These are phyloP conservation scores for Macropis europaea DNA, from an alignment of 2,888 invertebrate genomes.

Conservation along the genomic window DNA sequence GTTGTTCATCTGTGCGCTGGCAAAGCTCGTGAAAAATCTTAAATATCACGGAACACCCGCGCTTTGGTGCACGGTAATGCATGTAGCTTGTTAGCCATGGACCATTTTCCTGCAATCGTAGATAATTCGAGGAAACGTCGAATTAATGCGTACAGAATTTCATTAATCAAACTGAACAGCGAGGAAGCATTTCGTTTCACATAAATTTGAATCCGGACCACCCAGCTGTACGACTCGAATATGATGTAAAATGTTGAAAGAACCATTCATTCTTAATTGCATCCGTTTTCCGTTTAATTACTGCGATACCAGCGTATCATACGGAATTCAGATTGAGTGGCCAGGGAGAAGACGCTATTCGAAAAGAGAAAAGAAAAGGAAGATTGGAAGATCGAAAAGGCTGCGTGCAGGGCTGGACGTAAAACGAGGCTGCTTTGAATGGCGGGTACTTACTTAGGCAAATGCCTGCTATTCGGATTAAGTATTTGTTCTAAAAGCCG, in stretches of 20 bases:
- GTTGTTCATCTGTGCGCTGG: conserved; percentile 44
- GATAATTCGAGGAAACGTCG: neutral
- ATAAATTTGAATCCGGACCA: too few species aligned
- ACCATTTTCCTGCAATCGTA: neutral
- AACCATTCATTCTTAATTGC: conserved; percentile 2
- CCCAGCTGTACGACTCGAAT: neutral
- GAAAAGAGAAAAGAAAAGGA: conserved; percentile 39
- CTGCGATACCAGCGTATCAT: neutral
- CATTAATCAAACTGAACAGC: neutral
- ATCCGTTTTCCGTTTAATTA: conserved; percentile 15
- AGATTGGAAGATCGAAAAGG: conserved; percentile 41
- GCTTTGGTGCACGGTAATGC: conserved; percentile 4
- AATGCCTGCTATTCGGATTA: conserved; percentile 78
- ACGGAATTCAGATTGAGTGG: conserved; percentile 38
- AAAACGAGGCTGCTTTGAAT: conserved; percentile 74
- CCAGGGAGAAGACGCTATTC: conserved; percentile 31
- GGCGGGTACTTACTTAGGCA: conserved; percentile 77
- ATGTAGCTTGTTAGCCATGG: conserved; percentile 4
- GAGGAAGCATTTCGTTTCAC: too few species aligned
- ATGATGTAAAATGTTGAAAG: neutral
- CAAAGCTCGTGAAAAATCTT: conserved; percentile 48
- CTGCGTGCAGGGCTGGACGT: conserved; percentile 59
- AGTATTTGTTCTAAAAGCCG: conserved; percentile 78
- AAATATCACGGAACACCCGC: conserved; percentile 49
- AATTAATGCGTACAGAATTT: neutral